These are phyloP conservation scores for Drosophila paulistorum DNA, from an alignment of 1,140 invertebrate species.

Conservation along the genomic window DNA sequence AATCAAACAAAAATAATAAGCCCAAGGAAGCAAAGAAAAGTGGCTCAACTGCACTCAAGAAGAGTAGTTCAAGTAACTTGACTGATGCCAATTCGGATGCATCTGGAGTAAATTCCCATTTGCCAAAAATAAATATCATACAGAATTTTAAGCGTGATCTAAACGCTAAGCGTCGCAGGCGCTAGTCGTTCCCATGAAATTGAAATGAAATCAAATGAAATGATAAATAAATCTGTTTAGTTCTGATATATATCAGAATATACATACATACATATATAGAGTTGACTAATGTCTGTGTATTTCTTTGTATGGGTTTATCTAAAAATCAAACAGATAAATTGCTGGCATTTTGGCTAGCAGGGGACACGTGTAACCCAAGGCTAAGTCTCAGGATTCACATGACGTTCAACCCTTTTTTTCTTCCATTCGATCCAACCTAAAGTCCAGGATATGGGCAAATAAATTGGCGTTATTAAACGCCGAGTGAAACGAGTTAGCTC, in stretches of 20 bases:
- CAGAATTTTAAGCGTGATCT: conserved; percentile 9
- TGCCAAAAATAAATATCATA: conserved; percentile 8
- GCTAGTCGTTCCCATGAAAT: background rate
- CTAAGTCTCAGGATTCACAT: conserved; percentile 20
- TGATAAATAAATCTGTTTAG: background rate
- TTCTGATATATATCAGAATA: background rate
- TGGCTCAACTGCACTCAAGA: too few relatives aligned
- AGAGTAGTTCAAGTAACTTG: background rate
- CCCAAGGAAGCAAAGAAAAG: too few relatives aligned
- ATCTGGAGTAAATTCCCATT: too few relatives aligned
- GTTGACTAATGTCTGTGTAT: background rate
- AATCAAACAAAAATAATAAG: too few relatives aligned
- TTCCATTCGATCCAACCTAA: conserved; percentile 4
- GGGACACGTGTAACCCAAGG: conserved; percentile 37
- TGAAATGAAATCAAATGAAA: background rate
- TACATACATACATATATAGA: too few relatives aligned
- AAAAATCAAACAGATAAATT: conserved; percentile 75
- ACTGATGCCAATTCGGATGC: background rate
- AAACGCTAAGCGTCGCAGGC: background rate
- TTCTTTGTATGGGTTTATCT: conserved; percentile 34
- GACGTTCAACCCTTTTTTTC: conserved; percentile 48
- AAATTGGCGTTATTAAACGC: conserved; percentile 74
- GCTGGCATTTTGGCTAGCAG: conserved; percentile 52
- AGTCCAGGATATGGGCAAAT: conserved; percentile 44
- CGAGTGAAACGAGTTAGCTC: conserved; percentile 54